phyloP scores from a whole-genome alignment of 1,140 invertebrate genomes.

The Tetramorium parvispinum region DNA sequence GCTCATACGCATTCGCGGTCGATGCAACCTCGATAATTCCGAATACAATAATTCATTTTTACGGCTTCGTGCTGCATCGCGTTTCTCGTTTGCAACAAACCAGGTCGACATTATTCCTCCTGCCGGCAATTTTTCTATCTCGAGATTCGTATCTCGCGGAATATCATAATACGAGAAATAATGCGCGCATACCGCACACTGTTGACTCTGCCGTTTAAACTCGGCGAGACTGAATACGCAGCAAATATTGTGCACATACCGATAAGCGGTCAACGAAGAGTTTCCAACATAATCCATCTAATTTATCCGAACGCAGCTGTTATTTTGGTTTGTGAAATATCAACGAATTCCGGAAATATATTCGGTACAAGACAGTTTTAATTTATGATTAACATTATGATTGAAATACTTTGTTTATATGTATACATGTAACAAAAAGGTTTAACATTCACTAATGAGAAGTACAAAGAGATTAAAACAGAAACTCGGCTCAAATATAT shows the following conservation, averaged over 20 bases:
- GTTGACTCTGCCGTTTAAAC: constrained; percentile 39
- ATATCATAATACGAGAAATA: constrained; percentile 59
- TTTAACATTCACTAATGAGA: not conserved
- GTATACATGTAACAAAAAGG: not conserved
- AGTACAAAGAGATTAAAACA: not conserved
- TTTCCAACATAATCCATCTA: constrained; percentile 34
- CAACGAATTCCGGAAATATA: constrained; percentile 10
- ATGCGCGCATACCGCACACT: constrained; percentile 34
- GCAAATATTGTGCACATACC: constrained; percentile 50
- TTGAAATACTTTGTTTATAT: not conserved
- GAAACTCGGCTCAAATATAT: not conserved
- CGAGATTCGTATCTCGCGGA: constrained; percentile 44
- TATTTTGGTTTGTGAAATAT: constrained; percentile 21
- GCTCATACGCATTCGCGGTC: constrained; percentile 37
- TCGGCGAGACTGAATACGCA: not conserved
- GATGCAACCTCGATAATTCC: constrained; percentile 51
- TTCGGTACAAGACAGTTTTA: not conserved
- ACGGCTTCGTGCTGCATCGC: constrained; percentile 32
- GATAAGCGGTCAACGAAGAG: constrained; percentile 46
- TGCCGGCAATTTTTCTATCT: constrained; percentile 45
- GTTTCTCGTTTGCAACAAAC: not conserved
- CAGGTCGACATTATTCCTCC: constrained; percentile 38
- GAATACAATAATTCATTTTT: constrained; percentile 61
- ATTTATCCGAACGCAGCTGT: constrained; percentile 49
- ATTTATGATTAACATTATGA: not conserved